A percentile compares a stretch with the other conserved stretches of the same genome.
These are phyloP conservation scores for Psilanteris sp. DNA, from an alignment of 1,140 invertebrate species.

Conservation along the genomic window DNA sequence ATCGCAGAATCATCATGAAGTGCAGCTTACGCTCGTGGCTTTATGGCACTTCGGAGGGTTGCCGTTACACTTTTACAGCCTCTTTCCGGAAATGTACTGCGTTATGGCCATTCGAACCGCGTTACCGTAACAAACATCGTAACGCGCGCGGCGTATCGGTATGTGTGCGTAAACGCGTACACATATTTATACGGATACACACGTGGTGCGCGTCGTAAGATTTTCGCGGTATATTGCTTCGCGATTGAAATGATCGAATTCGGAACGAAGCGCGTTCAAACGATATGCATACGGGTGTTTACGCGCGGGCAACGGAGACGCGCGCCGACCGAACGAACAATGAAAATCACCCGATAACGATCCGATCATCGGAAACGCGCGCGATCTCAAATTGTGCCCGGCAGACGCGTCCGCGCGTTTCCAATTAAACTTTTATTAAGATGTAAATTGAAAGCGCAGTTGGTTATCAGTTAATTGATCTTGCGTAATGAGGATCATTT, in stretches of 20 bases:
- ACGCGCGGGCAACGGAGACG: too few species aligned
- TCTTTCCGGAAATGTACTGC: slow-evolving; percentile 72
- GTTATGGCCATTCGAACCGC: slow-evolving; percentile 67
- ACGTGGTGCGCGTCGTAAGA: slow-evolving; percentile 39
- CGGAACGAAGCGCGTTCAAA: too few species aligned
- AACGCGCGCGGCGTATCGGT: too few species aligned
- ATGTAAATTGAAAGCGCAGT: slow-evolving; percentile 25
- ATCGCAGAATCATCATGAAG: slow-evolving; percentile 75
- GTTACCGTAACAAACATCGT: slow-evolving; percentile 61
- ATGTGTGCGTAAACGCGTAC: too few species aligned
- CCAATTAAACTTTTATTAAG: slow-evolving; percentile 13
- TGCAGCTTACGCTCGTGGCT: slow-evolving; percentile 78
- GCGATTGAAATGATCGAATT: slow-evolving; percentile 32
- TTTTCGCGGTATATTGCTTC: slow-evolving; percentile 23
- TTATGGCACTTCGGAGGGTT: slow-evolving; percentile 78
- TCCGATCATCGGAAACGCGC: too few species aligned
- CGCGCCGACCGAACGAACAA: too few species aligned
- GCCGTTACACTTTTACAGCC: slow-evolving; percentile 80
- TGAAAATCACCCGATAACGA: too few species aligned
- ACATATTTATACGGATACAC: too few species aligned
- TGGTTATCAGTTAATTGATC: slow-evolving; percentile 20
- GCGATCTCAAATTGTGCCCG: too few species aligned
- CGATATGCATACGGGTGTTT: too few species aligned
- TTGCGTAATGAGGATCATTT: slow-evolving; percentile 26
- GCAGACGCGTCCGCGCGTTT: too few species aligned